Base-by-base conservation (phyloP, 2,888 invertebrate genomes). In the Clepsis dumicolana region DNA sequence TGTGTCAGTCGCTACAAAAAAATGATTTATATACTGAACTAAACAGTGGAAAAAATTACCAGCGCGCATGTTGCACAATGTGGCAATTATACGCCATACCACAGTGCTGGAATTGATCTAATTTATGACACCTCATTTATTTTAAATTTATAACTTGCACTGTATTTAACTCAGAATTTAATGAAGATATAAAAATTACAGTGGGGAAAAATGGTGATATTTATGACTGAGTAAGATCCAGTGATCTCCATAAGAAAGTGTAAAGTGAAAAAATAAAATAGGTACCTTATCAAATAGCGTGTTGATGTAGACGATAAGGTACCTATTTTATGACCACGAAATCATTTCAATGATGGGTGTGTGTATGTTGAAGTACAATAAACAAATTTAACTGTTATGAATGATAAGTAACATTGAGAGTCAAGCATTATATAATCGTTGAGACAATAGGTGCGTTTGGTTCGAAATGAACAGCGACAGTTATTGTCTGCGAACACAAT, bases 1-100 rank as follows among this genome's bases (percentile, higher is more conserved):
- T 73, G 73, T 60, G 29, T 69, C 60, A 70, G 72, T 71, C 52
- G 61, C 65, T 62, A 70, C 72, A 63, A 71, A 70, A 44, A 72
- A 71, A 70, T 71, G 64, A 74, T 73, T 74, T 70, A 71, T 71
- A 70, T 71, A 72, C 70, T 75, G 77, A 78, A 76, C 73, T 75
- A 77, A 79, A 77, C 73, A 73, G 32, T 53, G 59, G 59, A 44
- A 64, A 68, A 64, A 41, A 16, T 18, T 16, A 29, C 44, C 41
- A 41, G 56, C 56, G 56, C 35, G 48, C 14, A 62, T 50, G 56
- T 67, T 62, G 50, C 62, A 62, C 50, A 67, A 64, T 68, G 25
- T 52, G 52, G 38, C 41, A 44, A 64, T 63, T 59, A 44, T 32
- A 38, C 27, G 21, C 38, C 10, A 38, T 14, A 29, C 25, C 54